Base-by-base conservation (phyloP, 2,797 vertebrate species). In the Chanos chanos region DNA sequence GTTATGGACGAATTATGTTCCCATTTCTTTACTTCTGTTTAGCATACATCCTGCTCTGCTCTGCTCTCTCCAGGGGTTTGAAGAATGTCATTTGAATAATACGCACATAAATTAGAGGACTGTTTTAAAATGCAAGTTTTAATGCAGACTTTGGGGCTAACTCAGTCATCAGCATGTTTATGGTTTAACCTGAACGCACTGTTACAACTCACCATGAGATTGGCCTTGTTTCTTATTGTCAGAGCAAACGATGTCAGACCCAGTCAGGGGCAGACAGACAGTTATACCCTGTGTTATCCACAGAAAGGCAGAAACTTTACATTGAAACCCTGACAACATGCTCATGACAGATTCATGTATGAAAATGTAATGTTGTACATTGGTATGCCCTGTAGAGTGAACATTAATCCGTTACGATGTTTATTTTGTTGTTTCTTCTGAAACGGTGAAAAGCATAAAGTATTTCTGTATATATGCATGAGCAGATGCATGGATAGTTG, bases 51-150 rank as follows among this genome's bases (percentile, higher is more conserved):
- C 51, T 61, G 16, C 44, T 55, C 36, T 34, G 21, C 51, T 31
- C 53, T 2, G 37, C 41, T 49, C 83, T 81, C 82, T 34, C 48
- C 75, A 76, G 77, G 81, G 68, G 60, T 31, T 15, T 25, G 39
- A 27, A 66, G 71, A 60, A 57, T 56, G 49, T 66, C 75, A 70
- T 83, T 83, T 80, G 77, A 87, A 83, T 85, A 81, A 83, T 76
- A 70, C 68, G 61, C 60, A 70, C 73, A 86, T 86, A 80, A 87
- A 88, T 87, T 86, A 87, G 83, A 80, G 76, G 87, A 85, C 66
- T 75, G 70, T 82, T 83, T 87, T 83, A 81, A 86, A 68, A 85
- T 85, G 79, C 81, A 84, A 80, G 82, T 76, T 84, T 56, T 82
- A 75, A 81, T 60, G 65, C 77, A 76, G 80, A 77, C 72, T 83